Percentiles rank a stretch among this genome's conserved stretches.
Evolutionary conservation across 2,797 vertebrate genomes (phyloP).

Genomic region (Synanceia verrucosa): DNA sequence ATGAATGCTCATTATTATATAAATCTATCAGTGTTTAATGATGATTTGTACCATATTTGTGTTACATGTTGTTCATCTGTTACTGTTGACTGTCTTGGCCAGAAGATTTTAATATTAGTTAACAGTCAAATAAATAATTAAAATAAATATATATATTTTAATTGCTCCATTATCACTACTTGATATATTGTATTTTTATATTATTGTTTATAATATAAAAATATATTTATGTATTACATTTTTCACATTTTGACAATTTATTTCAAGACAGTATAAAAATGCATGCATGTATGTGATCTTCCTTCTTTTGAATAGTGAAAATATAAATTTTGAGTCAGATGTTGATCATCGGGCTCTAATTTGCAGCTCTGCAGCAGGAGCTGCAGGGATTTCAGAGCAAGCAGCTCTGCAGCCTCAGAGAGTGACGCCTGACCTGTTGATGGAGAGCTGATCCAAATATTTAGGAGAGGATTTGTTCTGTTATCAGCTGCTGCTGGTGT

Average conservation of each 20-base stretch:
- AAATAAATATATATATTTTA: too few species aligned
- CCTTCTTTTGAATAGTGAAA: background rate
- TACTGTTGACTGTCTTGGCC: too few species aligned
- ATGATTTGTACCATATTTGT: background rate
- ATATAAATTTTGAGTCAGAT: background rate
- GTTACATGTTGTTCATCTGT: background rate
- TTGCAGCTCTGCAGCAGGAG: background rate
- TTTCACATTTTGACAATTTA: too few species aligned
- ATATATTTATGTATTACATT: too few species aligned
- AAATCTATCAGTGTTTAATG: background rate
- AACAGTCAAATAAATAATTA: background rate
- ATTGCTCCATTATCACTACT: too few species aligned
- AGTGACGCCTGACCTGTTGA: slow-evolving; percentile 20
- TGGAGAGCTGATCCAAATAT: slow-evolving; percentile 44
- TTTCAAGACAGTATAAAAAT: background rate
- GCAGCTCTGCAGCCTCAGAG: background rate
- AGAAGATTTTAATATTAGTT: too few species aligned
- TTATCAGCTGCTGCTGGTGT: slow-evolving; percentile 40
- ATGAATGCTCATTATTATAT: background rate
- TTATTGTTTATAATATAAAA: too few species aligned
- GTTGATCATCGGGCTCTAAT: background rate
- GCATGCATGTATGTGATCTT: background rate
- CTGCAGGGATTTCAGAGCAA: background rate
- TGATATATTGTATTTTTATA: too few species aligned
- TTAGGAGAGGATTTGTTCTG: slow-evolving; percentile 56